Conservation (phyloP, 2,113 vertebrate genomes). For the Odontophorus gujanensis region DNA sequence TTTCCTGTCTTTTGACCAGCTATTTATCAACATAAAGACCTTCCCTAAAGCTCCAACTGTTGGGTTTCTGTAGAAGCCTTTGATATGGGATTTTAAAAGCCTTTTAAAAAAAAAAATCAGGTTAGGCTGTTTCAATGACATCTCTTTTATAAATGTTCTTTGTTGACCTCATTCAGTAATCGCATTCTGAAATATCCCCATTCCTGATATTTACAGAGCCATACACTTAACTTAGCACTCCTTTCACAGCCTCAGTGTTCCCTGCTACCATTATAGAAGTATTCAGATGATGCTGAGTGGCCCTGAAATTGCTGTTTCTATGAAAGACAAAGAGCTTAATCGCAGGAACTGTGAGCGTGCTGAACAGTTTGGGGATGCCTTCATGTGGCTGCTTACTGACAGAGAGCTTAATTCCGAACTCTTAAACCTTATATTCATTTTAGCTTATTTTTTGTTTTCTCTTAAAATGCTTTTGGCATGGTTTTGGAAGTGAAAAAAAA, state of each 20-base stretch:
- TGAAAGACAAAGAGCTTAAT: neutral
- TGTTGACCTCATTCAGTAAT: slow-evolving; percentile 18
- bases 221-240: neutral
- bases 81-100: slow-evolving; percentile 37
- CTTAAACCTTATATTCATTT: neutral
- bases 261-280: neutral
- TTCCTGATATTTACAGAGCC: neutral
- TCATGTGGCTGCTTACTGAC: neutral
- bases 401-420: neutral
- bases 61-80: slow-evolving; percentile 55
- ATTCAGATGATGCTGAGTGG: neutral
- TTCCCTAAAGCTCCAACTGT: slow-evolving; percentile 24
- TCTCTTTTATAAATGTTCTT: neutral
- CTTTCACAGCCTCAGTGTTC: neutral
- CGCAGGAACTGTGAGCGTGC: neutral
- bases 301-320: neutral
- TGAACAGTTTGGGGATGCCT: neutral
- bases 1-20: slow-evolving; percentile 46
- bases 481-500: neutral
- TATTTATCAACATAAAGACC: slow-evolving; percentile 61
- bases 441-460: neutral
- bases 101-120: slow-evolving; percentile 31
- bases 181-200: neutral
- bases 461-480: neutral
- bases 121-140: slow-evolving; percentile 25